These are phyloP conservation scores for Drosophila recens DNA, from an alignment of 2,888 invertebrate genomes.

Conservation along the genomic window DNA sequence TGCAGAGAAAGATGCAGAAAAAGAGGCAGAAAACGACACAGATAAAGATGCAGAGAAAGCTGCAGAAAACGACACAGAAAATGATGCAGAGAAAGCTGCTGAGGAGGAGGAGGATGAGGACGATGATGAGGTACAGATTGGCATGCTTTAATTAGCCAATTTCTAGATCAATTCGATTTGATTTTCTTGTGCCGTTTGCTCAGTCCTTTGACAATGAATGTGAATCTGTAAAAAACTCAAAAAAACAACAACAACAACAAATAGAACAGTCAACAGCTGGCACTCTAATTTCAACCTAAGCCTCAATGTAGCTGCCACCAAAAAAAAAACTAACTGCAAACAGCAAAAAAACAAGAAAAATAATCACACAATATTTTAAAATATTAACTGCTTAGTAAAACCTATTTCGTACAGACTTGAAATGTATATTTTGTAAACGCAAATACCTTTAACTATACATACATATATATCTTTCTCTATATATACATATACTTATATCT, in stretches of 20 bases:
- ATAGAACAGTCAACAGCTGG: constrained; percentile 33
- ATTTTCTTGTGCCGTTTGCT: constrained; percentile 62
- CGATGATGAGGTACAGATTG: constrained; percentile 85
- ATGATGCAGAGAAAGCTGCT: constrained; percentile 1
- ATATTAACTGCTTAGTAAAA: constrained; percentile 14
- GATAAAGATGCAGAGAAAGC: constrained; percentile 9
- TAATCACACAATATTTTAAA: constrained; percentile 9
- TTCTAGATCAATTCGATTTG: constrained; percentile 33
- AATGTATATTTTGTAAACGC: constrained; percentile 70
- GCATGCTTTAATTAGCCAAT: constrained; percentile 82
- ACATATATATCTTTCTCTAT: constrained; percentile 28
- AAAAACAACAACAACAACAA: constrained; percentile 18
- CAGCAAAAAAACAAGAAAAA: constrained; percentile 29
- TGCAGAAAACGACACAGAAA: constrained; percentile 14
- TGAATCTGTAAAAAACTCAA: constrained; percentile 51
- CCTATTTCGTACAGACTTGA: constrained; percentile 27
- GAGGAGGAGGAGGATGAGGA: constrained; percentile 48
- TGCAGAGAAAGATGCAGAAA: neutral
- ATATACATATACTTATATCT: constrained; percentile 15
- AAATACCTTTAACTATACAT: constrained; percentile 30
- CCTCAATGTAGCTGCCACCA: constrained; percentile 49
- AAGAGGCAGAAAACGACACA: constrained; percentile 29
- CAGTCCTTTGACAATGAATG: constrained; percentile 36
- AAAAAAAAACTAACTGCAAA: constrained; percentile 33
- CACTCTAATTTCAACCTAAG: constrained; percentile 34